Base-by-base conservation (phyloP, 2,797 vertebrate genomes). In the Neoniphon sammara region DNA sequence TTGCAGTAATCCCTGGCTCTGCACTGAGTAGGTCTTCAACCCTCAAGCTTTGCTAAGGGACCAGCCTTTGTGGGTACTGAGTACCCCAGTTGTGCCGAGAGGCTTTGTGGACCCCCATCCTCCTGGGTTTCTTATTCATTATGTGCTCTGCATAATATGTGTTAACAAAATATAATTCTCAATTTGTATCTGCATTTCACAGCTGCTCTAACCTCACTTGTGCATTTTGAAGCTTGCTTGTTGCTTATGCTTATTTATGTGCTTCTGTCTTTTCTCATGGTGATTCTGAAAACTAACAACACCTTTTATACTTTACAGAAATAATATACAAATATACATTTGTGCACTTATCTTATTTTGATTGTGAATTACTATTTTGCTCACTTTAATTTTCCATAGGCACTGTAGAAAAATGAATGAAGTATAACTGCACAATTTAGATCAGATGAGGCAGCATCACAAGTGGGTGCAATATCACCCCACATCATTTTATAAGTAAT, bases 1-100 rank as follows among this genome's bases (percentile, higher is more conserved):
- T 97, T 97, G 93, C 97, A 98, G 97, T 96, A 98, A 97, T 91
- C 96, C 96, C 91, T 99, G 98, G 98, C 96, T 99, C 95, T 99
- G 97, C 97, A 98, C 97, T 95, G 97, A 99, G 94, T 99, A 98
- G 95, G 94, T 93, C 93, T 89, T 89, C 92, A 92, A 84, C 74
- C 93, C 85, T 92, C 95, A 85, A 94, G 91, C 90, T 96, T 94
- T 94, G 92, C 92, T 94, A 91, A 95, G 93, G 94, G 95, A 96
- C 93, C 93, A 88, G 93, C 94, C 93, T 92, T 87, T 93, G 88
- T 91, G 91, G 89, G 89, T 88, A 87, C 87, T 87, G 70, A 86
- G 86, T 88, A 84, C 90, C 87, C 84, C 88, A 89, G 83, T 89
- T 85, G 85, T 86, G 86, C 91, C 87, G 89, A 82, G 88, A 89